Evolutionary conservation across 2,113 vertebrate species (phyloP).

Genomic region (Petrocephalus microphthalmus): DNA sequence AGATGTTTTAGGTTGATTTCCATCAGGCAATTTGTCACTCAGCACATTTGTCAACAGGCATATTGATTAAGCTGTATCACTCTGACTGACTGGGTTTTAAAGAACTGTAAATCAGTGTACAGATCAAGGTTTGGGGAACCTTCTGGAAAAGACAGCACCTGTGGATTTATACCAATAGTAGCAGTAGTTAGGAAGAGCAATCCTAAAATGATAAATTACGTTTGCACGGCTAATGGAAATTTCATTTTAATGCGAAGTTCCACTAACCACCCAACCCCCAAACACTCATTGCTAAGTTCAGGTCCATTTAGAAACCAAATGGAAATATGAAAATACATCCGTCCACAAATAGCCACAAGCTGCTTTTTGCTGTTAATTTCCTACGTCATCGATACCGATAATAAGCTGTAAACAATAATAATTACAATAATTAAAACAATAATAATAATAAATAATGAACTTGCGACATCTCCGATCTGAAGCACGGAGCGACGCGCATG

Average conservation of each 20-base stretch:
- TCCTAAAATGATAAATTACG: background rate
- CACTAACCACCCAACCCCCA: background rate
- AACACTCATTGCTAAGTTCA: background rate
- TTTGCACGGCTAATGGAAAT: background rate
- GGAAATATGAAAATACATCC: background rate
- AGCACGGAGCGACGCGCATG: background rate
- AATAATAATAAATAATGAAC: background rate
- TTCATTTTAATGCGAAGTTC: background rate
- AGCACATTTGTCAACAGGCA: conserved; percentile 43
- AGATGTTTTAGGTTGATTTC: conserved; percentile 57
- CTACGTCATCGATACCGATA: background rate
- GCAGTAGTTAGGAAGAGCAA: background rate
- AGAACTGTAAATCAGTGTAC: conserved; percentile 48
- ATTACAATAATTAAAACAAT: background rate
- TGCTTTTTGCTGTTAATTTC: background rate
- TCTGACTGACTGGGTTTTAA: conserved; percentile 54
- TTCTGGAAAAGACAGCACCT: conserved; percentile 31
- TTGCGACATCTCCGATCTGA: background rate
- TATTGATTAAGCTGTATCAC: conserved; percentile 57
- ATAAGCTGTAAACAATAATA: background rate
- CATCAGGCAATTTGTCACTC: conserved; percentile 44
- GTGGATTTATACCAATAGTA: conserved; percentile 11
- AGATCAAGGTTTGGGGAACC: conserved; percentile 45
- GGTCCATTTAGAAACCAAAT: background rate
- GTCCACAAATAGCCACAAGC: background rate